Conservation (phyloP, 2,888 invertebrate species). For the Lycocerus yunnanus region DNA sequence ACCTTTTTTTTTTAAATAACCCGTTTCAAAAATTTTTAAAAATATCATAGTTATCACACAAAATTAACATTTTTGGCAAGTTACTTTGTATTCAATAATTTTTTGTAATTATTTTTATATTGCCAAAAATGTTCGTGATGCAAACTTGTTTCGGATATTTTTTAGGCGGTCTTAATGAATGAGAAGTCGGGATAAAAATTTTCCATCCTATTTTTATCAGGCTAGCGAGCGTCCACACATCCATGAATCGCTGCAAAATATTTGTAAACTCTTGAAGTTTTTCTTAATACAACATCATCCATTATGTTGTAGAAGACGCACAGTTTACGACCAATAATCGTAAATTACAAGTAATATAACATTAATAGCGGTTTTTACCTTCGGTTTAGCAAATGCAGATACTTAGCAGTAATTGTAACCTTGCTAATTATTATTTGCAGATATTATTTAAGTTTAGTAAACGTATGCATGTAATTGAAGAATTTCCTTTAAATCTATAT, state of each 20-base stretch:
- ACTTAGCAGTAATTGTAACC: slow-evolving; percentile 13
- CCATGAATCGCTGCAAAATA: not conserved
- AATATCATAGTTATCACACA: not conserved
- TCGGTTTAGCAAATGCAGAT: slow-evolving; percentile 7
- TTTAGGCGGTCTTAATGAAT: not conserved
- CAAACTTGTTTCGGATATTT: not conserved
- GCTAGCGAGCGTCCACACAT: too few relatives aligned
- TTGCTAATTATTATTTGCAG: slow-evolving; percentile 20
- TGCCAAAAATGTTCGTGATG: not conserved
- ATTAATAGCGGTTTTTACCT: slow-evolving; percentile 5
- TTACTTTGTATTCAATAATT: not conserved
- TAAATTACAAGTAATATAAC: not conserved
- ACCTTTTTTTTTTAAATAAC: not conserved
- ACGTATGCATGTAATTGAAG: slow-evolving; percentile 21
- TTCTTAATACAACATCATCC: too few relatives aligned
- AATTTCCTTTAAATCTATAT: slow-evolving; percentile 28
- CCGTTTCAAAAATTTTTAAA: not conserved
- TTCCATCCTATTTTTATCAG: not conserved
- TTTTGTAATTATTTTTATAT: not conserved
- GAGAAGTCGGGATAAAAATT: not conserved
- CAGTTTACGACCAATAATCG: not conserved
- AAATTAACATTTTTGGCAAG: not conserved
- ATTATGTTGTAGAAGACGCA: not conserved
- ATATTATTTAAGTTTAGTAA: slow-evolving; percentile 8
- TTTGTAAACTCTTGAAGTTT: not conserved